Evolutionary conservation across 2,797 vertebrate species (phyloP).

Genomic region (Alfaro cultratus): DNA sequence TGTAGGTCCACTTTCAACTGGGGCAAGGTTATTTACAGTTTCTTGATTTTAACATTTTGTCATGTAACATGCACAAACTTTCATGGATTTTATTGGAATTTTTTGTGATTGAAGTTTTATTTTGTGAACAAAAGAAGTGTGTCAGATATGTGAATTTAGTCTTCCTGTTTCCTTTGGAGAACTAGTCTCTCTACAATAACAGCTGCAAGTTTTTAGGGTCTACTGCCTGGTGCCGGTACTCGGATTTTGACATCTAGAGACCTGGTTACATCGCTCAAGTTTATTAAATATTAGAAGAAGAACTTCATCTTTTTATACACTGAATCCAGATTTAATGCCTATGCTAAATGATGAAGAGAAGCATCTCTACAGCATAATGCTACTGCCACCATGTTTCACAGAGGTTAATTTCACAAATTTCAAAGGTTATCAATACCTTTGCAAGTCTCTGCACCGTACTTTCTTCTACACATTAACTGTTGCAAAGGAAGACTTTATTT

Average conservation of each 20-base stretch:
- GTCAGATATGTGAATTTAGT: not conserved
- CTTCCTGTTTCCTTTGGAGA: not conserved
- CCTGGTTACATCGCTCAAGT: not conserved
- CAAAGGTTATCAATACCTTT: not conserved
- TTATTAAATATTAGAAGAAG: too few relatives aligned
- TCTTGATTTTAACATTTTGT: constrained; percentile 4
- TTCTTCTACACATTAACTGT: not conserved
- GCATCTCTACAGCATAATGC: not conserved
- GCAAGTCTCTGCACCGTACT: not conserved
- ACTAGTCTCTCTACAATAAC: not conserved
- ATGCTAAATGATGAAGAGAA: not conserved
- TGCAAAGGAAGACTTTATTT: not conserved
- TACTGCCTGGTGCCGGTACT: too few relatives aligned
- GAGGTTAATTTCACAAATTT: not conserved
- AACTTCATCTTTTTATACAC: not conserved
- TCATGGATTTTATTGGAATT: not conserved
- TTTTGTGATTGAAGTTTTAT: not conserved
- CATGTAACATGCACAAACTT: not conserved
- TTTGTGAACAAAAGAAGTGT: not conserved
- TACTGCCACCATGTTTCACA: not conserved
- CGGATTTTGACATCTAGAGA: not conserved
- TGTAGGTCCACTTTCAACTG: constrained; percentile 26
- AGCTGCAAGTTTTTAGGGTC: not conserved
- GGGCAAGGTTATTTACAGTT: constrained; percentile 8
- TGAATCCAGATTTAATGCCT: not conserved